These are phyloP conservation scores for Fratercula arctica DNA, from an alignment of 2,797 vertebrate genomes.

Conservation along the genomic window DNA sequence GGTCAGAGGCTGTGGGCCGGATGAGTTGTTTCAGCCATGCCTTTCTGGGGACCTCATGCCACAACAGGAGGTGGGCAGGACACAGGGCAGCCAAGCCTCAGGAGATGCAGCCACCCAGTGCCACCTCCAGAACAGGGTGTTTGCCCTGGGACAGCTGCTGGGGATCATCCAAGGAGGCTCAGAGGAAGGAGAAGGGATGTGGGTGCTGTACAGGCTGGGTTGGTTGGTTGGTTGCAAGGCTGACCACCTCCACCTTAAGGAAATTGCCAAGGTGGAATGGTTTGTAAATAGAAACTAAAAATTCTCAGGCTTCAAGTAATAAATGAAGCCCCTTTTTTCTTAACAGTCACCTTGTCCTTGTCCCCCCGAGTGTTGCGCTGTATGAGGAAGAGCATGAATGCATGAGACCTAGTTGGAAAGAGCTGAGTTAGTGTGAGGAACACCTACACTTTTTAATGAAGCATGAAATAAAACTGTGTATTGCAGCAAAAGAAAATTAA, in stretches of 20 bases:
- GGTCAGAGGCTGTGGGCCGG: background rate
- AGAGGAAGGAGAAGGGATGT: background rate
- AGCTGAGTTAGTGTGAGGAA: conserved; percentile 13
- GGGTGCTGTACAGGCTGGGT: background rate
- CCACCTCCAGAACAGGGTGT: background rate
- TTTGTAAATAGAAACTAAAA: background rate
- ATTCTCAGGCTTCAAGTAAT: background rate
- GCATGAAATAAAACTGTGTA: conserved; percentile 45
- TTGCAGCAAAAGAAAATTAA: conserved; percentile 28
- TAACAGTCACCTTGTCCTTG: background rate
- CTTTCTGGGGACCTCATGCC: background rate
- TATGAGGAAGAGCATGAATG: background rate
- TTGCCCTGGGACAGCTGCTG: background rate
- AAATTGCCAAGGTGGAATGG: background rate
- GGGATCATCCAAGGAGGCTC: background rate
- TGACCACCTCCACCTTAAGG: background rate
- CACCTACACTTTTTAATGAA: conserved; percentile 25
- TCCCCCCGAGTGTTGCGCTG: background rate
- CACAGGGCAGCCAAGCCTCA: background rate
- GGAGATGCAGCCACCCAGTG: background rate
- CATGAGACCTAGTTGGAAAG: background rate
- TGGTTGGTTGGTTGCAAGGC: background rate
- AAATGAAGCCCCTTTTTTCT: background rate
- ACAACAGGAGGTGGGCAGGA: background rate
- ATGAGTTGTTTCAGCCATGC: background rate